Evolutionary conservation across 2,113 vertebrate species (phyloP), one percentile per base, ranked within the genome.

Genomic region (Dunckerocampus dactyliophorus): DNA sequence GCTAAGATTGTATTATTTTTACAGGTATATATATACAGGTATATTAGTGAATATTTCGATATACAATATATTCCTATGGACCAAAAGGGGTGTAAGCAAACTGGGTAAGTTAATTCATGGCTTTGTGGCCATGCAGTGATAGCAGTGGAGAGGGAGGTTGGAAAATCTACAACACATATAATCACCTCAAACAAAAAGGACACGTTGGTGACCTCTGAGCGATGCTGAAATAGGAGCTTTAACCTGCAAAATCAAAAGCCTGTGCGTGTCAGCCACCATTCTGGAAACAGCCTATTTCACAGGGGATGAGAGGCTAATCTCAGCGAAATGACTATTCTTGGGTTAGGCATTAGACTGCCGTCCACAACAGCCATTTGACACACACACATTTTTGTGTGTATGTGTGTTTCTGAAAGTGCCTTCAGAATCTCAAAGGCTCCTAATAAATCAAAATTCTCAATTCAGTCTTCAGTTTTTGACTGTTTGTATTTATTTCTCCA

Each of bases 261-360:
- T 70, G 54, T 68, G 54, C 66, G 71, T 65, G 75, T 75, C 53
- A 59, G 45, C 52, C 65, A 34, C 37, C 37, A 28, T 3, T 20
- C 58, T 81, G 77, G 65, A 83, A 86, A 86, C 73, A 82, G 62
- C 55, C 80, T 67, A 79, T 88, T 83, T 84, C 71, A 69, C 68
- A 66, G 49, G 21, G 73, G 75, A 78, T 79, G 61, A 77, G 59
- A 76, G 69, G 48, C 71, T 81, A 78, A 84, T 85, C 77, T 75
- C 17, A 19, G 22, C 53, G 53, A 77, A 77, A 83, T 80, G 60
- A 59, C 74, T 71, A 67, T 68, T 76, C 58, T 67, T 59, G 57
- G 62, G 37, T 50, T 57, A 1, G 47, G 56, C n/a, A 61, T 68
- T 54, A 62, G 59, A 63, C 59, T 21, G 20, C 24, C 5, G 13